A percentile compares a stretch with the other conserved stretches of the same genome.
Conservation (phyloP, 2,113 vertebrate species). For the Siniperca knerii region DNA sequence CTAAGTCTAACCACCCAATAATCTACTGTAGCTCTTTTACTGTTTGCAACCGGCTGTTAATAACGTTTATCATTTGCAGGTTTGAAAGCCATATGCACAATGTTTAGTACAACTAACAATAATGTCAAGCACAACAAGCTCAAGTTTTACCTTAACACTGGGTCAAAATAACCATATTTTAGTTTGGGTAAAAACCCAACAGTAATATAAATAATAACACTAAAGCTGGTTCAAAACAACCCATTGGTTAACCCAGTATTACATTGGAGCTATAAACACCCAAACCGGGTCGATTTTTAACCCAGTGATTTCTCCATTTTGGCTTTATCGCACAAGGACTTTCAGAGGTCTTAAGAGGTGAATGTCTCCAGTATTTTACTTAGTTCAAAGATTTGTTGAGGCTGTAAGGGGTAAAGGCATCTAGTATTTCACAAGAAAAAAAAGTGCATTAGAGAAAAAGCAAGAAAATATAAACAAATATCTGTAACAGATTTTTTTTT, state of each 20-base stretch:
- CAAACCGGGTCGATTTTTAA: not conserved
- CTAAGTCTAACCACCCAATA: too few species aligned
- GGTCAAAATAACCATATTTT: not conserved
- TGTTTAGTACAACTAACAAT: too few species aligned
- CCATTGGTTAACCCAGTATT: not conserved
- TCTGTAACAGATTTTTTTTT: not conserved
- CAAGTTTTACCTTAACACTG: too few species aligned
- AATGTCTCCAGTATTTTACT: not conserved
- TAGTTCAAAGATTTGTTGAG: not conserved
- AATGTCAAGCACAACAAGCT: too few species aligned
- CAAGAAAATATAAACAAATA: not conserved
- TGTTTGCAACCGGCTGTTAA: too few species aligned
- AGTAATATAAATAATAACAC: not conserved
- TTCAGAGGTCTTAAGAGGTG: not conserved
- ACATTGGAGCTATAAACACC: too few species aligned
- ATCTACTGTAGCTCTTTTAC: too few species aligned
- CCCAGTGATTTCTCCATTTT: not conserved
- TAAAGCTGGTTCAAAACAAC: not conserved
- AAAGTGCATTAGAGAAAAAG: not conserved
- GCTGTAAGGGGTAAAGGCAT: not conserved
- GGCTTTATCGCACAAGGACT: not conserved
- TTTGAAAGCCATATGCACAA: too few species aligned
- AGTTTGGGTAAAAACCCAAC: not conserved
- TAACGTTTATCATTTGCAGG: too few species aligned
- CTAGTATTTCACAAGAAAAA: not conserved